Conservation (phyloP, 2,797 vertebrate species). For the Ctenochaetus hawaiiensis region DNA sequence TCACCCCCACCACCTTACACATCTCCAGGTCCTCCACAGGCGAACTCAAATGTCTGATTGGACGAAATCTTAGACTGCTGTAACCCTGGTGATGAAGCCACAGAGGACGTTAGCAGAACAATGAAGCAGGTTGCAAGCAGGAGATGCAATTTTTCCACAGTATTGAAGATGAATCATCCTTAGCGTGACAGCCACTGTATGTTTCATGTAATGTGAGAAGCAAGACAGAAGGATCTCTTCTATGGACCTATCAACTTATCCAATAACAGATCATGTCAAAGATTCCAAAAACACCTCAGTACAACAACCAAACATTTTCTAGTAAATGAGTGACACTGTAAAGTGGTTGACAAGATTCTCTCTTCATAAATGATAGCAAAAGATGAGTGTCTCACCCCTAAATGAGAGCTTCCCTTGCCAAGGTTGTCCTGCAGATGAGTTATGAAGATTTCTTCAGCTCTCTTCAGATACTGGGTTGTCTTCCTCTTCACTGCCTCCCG, state of each 20-base stretch:
- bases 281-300: background rate
- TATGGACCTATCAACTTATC: background rate
- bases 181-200: background rate
- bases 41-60: slow-evolving; percentile 94
- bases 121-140: background rate
- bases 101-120: background rate
- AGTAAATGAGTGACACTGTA: background rate
- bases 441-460: slow-evolving; percentile 97
- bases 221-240: background rate
- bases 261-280: background rate
- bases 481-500: slow-evolving; percentile 97
- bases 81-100: slow-evolving; percentile 89
- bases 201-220: slow-evolving; percentile 4
- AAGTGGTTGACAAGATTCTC: background rate
- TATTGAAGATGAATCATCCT: background rate
- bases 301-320: background rate
- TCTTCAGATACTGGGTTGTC: slow-evolving; percentile 95
- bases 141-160: background rate
- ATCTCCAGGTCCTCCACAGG: slow-evolving; percentile 94
- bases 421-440: slow-evolving; percentile 93
- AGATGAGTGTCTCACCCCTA: slow-evolving; percentile 84
- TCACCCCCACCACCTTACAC: slow-evolving; percentile 93
- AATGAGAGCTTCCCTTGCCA: slow-evolving; percentile 80
- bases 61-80: slow-evolving; percentile 96
- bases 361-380: background rate